These are phyloP conservation scores for Drosophila ironensis DNA, from an alignment of 1,140 invertebrate species.

Conservation along the genomic window DNA sequence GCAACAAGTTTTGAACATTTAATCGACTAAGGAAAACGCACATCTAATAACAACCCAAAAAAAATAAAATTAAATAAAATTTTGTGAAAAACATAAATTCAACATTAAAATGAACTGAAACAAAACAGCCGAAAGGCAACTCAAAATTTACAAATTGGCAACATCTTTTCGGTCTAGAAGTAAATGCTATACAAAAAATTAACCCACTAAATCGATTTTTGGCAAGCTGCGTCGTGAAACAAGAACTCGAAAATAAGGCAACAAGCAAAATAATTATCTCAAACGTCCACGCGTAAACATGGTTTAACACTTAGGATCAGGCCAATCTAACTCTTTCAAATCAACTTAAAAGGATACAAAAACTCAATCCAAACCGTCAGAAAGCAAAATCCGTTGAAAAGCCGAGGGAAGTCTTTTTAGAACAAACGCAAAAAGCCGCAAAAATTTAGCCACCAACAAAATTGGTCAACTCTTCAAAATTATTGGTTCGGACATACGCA, in stretches of 20 bases:
- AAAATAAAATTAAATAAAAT: conserved; percentile 1
- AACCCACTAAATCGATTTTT: conserved; percentile 52
- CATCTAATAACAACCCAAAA: no score
- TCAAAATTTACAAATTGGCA: conserved; percentile 72
- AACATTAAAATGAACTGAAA: conserved; percentile 64
- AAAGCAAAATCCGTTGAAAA: conserved; percentile 52
- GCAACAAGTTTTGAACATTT: conserved; percentile 62
- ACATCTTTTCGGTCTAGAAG: conserved; percentile 52
- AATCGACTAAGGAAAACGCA: no score
- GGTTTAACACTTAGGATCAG: conserved; percentile 34
- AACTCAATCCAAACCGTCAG: conserved; percentile 16
- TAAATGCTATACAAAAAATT: conserved; percentile 24
- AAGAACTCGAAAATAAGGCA: conserved; percentile 2
- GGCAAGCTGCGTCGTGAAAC: conserved; percentile 46
- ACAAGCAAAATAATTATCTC: conserved; percentile 42
- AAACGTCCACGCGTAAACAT: conserved; percentile 56
- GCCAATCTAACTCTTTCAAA: conserved; percentile 67
- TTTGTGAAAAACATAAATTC: conserved; percentile 7
- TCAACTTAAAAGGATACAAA: background rate
- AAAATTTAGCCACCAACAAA: conserved; percentile 78
- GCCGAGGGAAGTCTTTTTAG: conserved; percentile 38
- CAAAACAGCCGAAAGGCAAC: conserved; percentile 48
- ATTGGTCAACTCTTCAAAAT: conserved; percentile 81
- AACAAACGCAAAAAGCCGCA: conserved; percentile 61
- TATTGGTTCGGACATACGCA: conserved; percentile 81